Evolutionary conservation across 2,888 invertebrate genomes (phyloP).

Genomic region (Hydrotaea diabolus): DNA sequence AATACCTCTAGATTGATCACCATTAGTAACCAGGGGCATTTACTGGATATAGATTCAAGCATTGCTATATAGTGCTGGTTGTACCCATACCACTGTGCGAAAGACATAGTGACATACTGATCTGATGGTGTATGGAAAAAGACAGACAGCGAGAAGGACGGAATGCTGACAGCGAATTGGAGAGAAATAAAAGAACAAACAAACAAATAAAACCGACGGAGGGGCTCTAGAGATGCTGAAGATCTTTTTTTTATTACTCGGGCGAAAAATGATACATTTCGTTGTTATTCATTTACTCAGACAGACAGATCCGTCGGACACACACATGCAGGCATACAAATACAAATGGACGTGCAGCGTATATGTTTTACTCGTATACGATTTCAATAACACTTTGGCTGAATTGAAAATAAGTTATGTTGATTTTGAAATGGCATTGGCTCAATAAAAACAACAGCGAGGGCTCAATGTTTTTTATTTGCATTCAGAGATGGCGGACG

Average conservation of each 20-base stretch:
- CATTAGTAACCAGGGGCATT: no score
- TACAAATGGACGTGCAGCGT: background rate
- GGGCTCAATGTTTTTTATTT: background rate
- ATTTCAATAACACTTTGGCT: background rate
- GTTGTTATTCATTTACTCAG: background rate
- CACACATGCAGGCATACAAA: background rate
- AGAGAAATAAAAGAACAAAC: no score
- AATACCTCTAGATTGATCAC: no score
- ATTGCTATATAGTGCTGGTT: no score
- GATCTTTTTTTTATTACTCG: background rate
- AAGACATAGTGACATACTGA: no score
- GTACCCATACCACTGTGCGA: no score
- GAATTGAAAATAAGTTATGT: slow-evolving; percentile 17
- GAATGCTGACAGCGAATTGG: no score
- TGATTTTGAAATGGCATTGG: slow-evolving; percentile 21
- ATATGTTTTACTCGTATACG: background rate
- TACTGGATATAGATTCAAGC: no score
- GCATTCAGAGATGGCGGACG: background rate
- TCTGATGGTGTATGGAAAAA: no score
- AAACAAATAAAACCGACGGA: no score
- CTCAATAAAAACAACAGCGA: slow-evolving; percentile 9
- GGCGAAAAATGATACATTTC: background rate
- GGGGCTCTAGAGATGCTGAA: background rate
- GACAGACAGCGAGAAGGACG: no score
- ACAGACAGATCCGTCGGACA: no score